Percentiles rank a stretch among this genome's conserved stretches.
Evolutionary conservation across 2,113 vertebrate genomes (phyloP).

Genomic region (Orientallactaga bullata): DNA sequence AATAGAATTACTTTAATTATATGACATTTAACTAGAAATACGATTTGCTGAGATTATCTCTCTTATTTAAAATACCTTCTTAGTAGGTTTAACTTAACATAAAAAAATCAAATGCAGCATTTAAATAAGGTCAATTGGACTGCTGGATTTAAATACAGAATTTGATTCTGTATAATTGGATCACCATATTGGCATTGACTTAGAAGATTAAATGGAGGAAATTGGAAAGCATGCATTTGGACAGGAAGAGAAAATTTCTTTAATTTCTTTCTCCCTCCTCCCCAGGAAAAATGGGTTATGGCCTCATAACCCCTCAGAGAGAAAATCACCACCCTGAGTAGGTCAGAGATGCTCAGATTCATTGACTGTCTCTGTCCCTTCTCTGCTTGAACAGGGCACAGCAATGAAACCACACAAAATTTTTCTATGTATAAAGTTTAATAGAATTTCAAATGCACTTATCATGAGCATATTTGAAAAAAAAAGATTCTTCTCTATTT

Average conservation of each 20-base stretch:
- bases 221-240: conserved; percentile 50
- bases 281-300: background rate
- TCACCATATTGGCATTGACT: conserved; percentile 17
- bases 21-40: conserved; percentile 76
- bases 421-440: background rate
- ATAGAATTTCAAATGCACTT: background rate
- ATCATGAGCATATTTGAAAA: background rate
- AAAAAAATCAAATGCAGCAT: conserved; percentile 58
- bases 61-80: conserved; percentile 74
- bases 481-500: background rate
- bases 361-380: background rate
- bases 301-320: background rate
- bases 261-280: background rate
- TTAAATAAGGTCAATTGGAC: conserved; percentile 48
- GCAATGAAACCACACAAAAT: background rate
- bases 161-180: conserved; percentile 26
- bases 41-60: conserved; percentile 64
- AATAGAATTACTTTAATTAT: conserved; percentile 76
- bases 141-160: conserved; percentile 42
- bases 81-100: conserved; percentile 71
- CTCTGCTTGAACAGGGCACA: background rate
- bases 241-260: conserved; percentile 20
- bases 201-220: conserved; percentile 21
- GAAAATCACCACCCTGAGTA: background rate
- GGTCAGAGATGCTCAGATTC: conserved; percentile 12